A percentile compares a stretch with the other conserved stretches of the same genome.
These are phyloP conservation scores for Malthinus seriepunctatus DNA, from an alignment of 2,888 invertebrate genomes.

Conservation along the genomic window DNA sequence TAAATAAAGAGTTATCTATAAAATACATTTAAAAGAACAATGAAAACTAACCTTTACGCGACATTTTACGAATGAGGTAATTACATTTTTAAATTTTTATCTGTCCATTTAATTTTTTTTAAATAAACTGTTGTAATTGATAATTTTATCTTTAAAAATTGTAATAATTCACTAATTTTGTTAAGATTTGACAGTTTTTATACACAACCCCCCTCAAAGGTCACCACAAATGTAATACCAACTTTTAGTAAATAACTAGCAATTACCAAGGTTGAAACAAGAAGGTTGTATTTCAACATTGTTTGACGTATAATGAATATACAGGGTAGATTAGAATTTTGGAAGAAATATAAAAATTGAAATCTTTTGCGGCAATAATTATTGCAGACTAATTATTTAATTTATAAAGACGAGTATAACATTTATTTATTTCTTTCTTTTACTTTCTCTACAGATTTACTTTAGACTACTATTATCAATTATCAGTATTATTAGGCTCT, in stretches of 20 bases:
- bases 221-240: no score
- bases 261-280: background rate
- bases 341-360: no score
- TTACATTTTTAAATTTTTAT: no score
- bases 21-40: background rate
- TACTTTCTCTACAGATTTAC: no score
- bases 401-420: background rate
- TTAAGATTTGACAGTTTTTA: background rate
- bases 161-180: background rate
- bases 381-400: no score
- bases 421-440: background rate
- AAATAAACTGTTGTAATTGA: no score
- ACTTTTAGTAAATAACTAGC: background rate
- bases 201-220: background rate
- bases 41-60: background rate
- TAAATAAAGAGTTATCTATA: background rate
- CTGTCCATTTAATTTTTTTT: no score
- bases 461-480: no score
- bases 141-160: no score
- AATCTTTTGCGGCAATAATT: no score
- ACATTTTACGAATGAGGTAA: background rate
- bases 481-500: no score
- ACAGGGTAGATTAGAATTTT: no score
- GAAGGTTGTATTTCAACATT: background rate
- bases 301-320: background rate